Evolutionary conservation across 2,797 vertebrate species (phyloP).

Genomic region (Labeo calbasu): DNA sequence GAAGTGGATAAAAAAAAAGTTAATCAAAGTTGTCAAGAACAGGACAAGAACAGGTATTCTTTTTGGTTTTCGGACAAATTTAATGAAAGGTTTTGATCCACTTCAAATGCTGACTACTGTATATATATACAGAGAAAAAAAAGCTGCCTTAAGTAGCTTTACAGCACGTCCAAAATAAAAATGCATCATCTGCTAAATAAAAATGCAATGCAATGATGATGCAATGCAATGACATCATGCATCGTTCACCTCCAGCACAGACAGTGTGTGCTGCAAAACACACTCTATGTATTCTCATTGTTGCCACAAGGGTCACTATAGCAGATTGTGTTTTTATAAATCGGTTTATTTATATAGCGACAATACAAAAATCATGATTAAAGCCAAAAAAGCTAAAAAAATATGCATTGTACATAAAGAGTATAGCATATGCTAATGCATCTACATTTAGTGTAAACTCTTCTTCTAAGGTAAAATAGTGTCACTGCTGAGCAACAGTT

Average conservation of each 20-base stretch:
- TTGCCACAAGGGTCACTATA: neutral
- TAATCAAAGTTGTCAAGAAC: too few relatives aligned
- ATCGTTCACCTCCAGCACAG: neutral
- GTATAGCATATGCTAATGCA: neutral
- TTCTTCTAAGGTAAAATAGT: neutral
- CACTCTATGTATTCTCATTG: neutral
- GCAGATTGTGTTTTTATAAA: neutral
- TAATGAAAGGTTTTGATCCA: too few relatives aligned
- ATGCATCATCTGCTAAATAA: neutral
- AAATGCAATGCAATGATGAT: neutral
- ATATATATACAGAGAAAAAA: neutral
- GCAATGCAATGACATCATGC: neutral
- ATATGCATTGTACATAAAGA: neutral
- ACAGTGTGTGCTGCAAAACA: neutral
- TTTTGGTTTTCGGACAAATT: too few relatives aligned
- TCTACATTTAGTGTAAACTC: neutral
- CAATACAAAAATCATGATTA: neutral
- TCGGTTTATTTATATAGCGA: neutral
- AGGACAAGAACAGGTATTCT: too few relatives aligned
- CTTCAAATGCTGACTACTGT: too few relatives aligned
- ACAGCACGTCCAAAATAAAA: neutral
- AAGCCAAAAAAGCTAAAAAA: neutral
- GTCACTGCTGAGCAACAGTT: neutral
- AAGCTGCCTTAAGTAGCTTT: neutral
- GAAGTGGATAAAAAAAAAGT: too few relatives aligned